Base-by-base conservation (phyloP, 92 coral and sea anemone species). In the Epizoanthus illoricatus region DNA sequence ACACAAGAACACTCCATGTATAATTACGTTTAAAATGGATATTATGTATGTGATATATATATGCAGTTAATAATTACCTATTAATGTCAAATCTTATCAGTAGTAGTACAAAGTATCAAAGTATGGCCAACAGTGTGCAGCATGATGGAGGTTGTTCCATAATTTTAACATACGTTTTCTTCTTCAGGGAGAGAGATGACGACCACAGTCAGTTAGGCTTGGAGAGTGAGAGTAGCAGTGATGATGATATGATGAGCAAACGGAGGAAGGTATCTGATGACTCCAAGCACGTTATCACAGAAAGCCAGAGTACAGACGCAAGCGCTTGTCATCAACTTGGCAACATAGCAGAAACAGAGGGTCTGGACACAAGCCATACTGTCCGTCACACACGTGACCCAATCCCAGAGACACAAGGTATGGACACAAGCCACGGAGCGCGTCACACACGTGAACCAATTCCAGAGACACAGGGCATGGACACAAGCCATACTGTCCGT, bases 141-240 rank as follows among this genome's bases (percentile, higher is more conserved):
- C 36, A 28, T 28, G 36, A 28, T 28, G 36, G 36, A 28, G 36
- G 36, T 24, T 65, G 40, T 24, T 24, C 9, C 21, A 23, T 19
- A 11, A 5, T 17, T 28, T 12, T 36, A 1, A 5, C 43, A 70
- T 70, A 70, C 33, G 56, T 41, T 9, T 18, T 70, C 4, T 40
- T 39, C 59, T 74, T 40, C 43, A 78, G 82, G 65, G 24, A 21
- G 15, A 78, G 82, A 45, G 71, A 16, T 40, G 81, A 41, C 21
- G 33, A 78, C 42, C 72, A 62, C 17, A 63, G 41, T 23, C 61
- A 63, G 5, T 5, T 43, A n/a, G 49, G 42, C 4, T 45, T 45
- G 23, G 72, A 20, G 21, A 78, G 82, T 21, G 82, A 78, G 19
- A 78, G 82, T 47, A 78, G 82, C 52, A 78, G 82, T 45, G 82